Conservation (phyloP, 2,113 vertebrate genomes). For the Sorex fumeus region DNA sequence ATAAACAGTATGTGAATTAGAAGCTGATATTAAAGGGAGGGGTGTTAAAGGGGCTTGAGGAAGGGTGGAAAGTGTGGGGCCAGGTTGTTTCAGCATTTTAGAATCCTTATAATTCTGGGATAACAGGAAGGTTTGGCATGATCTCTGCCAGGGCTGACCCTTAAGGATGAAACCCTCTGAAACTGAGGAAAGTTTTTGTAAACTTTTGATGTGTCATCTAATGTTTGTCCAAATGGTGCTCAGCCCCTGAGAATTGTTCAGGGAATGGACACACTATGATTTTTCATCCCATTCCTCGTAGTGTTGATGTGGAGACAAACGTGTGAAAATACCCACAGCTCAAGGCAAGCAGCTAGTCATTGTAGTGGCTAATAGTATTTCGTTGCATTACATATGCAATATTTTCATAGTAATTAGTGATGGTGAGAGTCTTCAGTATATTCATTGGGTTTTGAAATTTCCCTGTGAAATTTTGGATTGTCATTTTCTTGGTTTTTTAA, state of each 20-base stretch:
- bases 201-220: neutral
- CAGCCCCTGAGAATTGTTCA: neutral
- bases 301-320: neutral
- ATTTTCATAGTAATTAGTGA: neutral
- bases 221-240: neutral
- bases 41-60: too few species aligned
- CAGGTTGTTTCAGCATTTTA: neutral
- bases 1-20: neutral
- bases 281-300: neutral
- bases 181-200: neutral
- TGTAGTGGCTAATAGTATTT: neutral
- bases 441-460: constrained; percentile 34
- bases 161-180: neutral
- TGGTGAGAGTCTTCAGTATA: neutral
- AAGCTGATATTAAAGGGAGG: neutral
- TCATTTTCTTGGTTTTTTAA: constrained; percentile 31
- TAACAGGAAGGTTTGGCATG: neutral
- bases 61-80: too few species aligned
- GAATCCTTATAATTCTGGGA: neutral
- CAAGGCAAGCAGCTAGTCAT: neutral
- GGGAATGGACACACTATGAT: neutral
- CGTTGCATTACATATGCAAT: neutral
- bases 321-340: neutral
- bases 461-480: neutral
- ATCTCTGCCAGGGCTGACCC: neutral